phyloP scores from a whole-genome alignment of 2,797 vertebrate genomes.

The Pipistrellus kuhlii region DNA sequence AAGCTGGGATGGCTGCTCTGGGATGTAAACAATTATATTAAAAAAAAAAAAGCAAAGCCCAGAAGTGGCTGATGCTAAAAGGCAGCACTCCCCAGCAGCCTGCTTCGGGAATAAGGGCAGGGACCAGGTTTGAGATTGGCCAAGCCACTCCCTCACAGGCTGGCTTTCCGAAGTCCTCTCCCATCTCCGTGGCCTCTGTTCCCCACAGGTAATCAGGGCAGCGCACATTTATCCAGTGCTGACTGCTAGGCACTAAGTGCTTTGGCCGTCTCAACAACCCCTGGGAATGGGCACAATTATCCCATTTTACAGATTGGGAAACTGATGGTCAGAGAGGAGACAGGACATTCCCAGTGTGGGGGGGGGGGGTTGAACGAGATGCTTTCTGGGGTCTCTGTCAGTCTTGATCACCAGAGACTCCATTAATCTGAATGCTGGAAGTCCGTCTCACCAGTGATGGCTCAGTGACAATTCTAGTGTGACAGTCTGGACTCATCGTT shows the following conservation, averaged over 20 bases:
- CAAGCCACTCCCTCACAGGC: background rate
- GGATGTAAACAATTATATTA: slow-evolving; percentile 51
- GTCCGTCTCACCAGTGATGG: background rate
- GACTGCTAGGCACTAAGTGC: background rate
- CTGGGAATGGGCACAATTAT: background rate
- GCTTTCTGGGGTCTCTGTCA: background rate
- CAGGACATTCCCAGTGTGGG: background rate
- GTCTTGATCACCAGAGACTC: background rate
- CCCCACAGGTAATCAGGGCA: background rate
- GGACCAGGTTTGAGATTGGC: background rate
- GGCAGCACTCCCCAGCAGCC: fast-evolving
- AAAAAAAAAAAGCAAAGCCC: background rate
- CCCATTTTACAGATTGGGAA: background rate
- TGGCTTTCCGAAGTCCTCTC: fast-evolving
- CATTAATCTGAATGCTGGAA: background rate
- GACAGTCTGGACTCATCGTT: fast-evolving
- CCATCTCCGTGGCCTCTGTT: background rate
- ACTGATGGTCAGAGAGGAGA: background rate
- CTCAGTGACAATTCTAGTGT: background rate
- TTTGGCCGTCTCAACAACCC: background rate
- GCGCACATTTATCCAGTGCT: background rate
- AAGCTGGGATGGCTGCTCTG: slow-evolving; percentile 22
- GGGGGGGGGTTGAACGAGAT: background rate
- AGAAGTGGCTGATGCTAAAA: background rate
- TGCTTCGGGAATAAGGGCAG: fast-evolving